Evolutionary conservation across 2,888 invertebrate genomes (phyloP).

Genomic region (Mystacides longicornis): DNA sequence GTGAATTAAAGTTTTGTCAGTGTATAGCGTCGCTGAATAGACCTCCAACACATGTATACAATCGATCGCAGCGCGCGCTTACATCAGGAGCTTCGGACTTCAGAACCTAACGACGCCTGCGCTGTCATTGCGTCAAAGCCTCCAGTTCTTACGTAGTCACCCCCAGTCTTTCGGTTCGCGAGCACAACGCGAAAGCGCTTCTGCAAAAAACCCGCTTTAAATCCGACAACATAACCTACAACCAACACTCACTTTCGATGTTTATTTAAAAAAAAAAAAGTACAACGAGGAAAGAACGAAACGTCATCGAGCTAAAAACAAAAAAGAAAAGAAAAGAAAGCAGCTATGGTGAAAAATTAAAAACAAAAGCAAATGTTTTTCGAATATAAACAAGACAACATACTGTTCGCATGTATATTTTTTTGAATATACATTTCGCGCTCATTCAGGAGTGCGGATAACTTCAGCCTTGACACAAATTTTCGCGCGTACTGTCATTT

Average conservation of each 20-base stretch:
- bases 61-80: slow-evolving; percentile 19
- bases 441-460: slow-evolving; percentile 8
- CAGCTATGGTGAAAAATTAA: too few relatives aligned
- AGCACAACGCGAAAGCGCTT: slow-evolving; percentile 17
- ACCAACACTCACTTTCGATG: not conserved
- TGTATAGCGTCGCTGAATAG: not conserved
- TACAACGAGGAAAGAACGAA: not conserved
- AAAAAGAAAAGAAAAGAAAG: too few relatives aligned
- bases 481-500: slow-evolving; percentile 27
- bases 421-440: slow-evolving; percentile 2
- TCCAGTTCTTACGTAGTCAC: slow-evolving; percentile 26
- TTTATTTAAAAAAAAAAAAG: not conserved
- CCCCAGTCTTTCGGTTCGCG: slow-evolving; percentile 28
- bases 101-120: slow-evolving; percentile 17
- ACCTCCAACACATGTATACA: slow-evolving; percentile 16
- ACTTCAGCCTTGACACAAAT: slow-evolving; percentile 22
- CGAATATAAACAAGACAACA: not conserved
- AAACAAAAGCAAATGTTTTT: not conserved
- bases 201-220: slow-evolving; percentile 3
- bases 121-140: slow-evolving; percentile 24
- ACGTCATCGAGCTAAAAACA: not conserved
- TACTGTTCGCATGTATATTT: too few relatives aligned
- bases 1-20: not conserved
- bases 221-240: not conserved
- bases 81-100: slow-evolving; percentile 9